phyloP scores from a whole-genome alignment of 92 coral and sea anemone genomes.

The Bergia sp. region DNA sequence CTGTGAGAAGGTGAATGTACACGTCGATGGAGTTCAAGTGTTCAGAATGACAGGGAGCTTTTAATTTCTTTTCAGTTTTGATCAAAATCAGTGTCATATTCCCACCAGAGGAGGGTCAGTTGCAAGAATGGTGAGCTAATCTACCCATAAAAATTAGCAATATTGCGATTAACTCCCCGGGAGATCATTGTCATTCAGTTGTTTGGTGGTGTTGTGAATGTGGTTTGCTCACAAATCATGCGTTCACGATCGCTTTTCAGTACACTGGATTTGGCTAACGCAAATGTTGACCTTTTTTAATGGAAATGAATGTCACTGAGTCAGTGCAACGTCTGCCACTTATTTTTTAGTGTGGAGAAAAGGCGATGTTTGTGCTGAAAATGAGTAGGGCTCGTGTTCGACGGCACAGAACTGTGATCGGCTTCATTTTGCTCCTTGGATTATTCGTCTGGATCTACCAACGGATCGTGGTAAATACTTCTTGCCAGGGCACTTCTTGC shows the following conservation, averaged over 20 bases:
- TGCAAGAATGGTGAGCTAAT: slow-evolving; percentile 34
- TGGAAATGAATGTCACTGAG: slow-evolving; percentile 8
- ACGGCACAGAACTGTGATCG: slow-evolving; percentile 17
- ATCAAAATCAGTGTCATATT: neutral
- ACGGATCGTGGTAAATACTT: slow-evolving; percentile 10
- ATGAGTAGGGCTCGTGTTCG: slow-evolving; percentile 29
- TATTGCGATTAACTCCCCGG: slow-evolving; percentile 20
- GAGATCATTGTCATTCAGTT: slow-evolving; percentile 23
- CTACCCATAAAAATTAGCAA: slow-evolving; percentile 7
- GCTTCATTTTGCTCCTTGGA: slow-evolving; percentile 27
- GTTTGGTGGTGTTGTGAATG: neutral
- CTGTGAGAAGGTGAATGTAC: no score
- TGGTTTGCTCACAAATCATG: neutral
- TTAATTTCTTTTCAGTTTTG: neutral
- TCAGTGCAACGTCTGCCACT: slow-evolving; percentile 4
- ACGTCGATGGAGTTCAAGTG: neutral
- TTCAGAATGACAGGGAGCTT: neutral
- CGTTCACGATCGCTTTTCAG: neutral
- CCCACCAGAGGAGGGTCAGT: slow-evolving; percentile 10
- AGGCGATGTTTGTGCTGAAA: slow-evolving; percentile 21
- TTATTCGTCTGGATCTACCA: slow-evolving; percentile 25
- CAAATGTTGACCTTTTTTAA: neutral
- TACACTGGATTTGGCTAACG: neutral
- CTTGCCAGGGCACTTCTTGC: slow-evolving; percentile 30
- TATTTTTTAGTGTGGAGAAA: slow-evolving; percentile 35